A percentile compares a stretch with the other conserved stretches of the same genome.
These are phyloP conservation scores for Xestia sexstrigata DNA, from an alignment of 2,888 invertebrate species.

Conservation along the genomic window DNA sequence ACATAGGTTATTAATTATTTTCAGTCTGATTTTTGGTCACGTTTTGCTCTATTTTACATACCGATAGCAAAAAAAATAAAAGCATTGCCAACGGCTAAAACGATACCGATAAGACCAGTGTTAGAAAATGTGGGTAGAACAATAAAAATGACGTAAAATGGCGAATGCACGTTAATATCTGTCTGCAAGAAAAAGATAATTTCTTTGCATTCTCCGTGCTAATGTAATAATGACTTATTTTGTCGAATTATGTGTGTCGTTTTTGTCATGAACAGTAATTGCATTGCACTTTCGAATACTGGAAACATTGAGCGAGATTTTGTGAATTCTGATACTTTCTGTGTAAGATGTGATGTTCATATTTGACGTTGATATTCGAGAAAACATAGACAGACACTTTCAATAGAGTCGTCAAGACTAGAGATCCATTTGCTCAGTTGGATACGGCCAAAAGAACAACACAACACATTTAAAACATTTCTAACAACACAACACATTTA, in stretches of 20 bases:
- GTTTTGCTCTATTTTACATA: not conserved
- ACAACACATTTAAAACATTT: no score
- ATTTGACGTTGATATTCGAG: not conserved
- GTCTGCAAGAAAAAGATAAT: slow-evolving; percentile 42
- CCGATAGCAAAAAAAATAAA: not conserved
- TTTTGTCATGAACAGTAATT: slow-evolving; percentile 41
- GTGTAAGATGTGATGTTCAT: not conserved
- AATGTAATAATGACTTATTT: slow-evolving; percentile 52
- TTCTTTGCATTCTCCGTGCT: slow-evolving; percentile 51
- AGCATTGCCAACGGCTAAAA: not conserved
- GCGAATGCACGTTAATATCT: slow-evolving; percentile 22
- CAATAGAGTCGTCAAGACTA: not conserved
- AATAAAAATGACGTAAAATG: slow-evolving; percentile 42
- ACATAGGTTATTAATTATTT: not conserved
- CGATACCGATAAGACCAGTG: slow-evolving; percentile 4
- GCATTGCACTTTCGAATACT: slow-evolving; percentile 37
- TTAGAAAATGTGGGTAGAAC: slow-evolving; percentile 46
- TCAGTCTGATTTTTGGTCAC: not conserved
- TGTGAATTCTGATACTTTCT: slow-evolving; percentile 17
- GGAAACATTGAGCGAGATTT: slow-evolving; percentile 2
- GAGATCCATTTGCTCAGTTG: not conserved
- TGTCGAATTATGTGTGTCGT: slow-evolving; percentile 39
- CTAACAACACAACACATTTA: no score
- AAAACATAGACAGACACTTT: not conserved
- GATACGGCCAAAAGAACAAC: not conserved